Conservation (phyloP, 2,797 vertebrate species). For the Urocyon cinereoargenteus region DNA sequence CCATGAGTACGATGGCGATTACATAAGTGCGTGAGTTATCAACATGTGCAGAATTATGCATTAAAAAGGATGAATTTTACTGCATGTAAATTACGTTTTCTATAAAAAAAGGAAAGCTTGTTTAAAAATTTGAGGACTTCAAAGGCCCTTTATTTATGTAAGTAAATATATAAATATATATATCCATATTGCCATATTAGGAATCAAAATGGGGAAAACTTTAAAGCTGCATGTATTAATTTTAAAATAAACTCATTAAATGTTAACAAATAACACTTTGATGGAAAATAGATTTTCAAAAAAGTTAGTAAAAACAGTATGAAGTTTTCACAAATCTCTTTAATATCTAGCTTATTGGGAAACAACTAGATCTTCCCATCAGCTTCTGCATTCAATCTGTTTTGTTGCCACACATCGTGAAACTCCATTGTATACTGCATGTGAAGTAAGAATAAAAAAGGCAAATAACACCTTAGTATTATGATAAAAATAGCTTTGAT, state of each 20-base stretch:
- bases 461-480: background rate
- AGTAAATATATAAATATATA: background rate
- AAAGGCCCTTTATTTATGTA: background rate
- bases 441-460: background rate
- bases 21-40: background rate
- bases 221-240: background rate
- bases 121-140: background rate
- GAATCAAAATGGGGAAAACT: background rate
- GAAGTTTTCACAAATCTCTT: background rate
- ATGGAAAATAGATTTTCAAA: background rate
- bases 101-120: background rate
- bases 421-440: background rate
- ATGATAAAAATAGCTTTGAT: background rate
- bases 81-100: background rate
- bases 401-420: background rate
- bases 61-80: background rate
- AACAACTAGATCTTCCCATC: background rate
- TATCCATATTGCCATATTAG: background rate
- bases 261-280: background rate
- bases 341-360: background rate
- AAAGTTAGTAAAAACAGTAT: background rate
- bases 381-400: background rate
- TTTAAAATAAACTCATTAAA: background rate
- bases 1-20: background rate
- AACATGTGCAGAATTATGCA: background rate